Conservation (phyloP, 2,888 invertebrate species). For the Hedya salicella region DNA sequence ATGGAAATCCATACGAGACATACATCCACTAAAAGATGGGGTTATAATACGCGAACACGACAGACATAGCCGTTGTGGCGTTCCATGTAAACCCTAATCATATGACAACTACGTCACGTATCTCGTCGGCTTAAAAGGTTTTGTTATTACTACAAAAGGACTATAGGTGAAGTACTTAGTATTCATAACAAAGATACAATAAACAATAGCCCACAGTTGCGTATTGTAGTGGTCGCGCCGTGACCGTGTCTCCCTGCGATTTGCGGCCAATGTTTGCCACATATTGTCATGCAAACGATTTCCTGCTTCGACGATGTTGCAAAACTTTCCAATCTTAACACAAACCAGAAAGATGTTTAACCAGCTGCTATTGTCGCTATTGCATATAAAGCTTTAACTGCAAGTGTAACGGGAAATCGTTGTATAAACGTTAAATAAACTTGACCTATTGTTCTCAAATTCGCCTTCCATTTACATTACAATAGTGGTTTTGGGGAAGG, state of each 20-base stretch:
- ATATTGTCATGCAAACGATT: slow-evolving; percentile 16
- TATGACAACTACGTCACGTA: too few species aligned
- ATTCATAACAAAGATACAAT: background rate
- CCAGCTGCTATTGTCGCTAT: slow-evolving; percentile 4
- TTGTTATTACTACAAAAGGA: too few species aligned
- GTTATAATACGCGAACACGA: too few species aligned
- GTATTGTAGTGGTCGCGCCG: background rate
- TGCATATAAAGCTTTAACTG: background rate
- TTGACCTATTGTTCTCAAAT: background rate
- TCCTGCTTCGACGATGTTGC: background rate
- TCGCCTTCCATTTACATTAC: background rate
- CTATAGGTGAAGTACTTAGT: background rate
- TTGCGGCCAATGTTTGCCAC: slow-evolving; percentile 10
- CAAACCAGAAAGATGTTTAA: slow-evolving; percentile 12
- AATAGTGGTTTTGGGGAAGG: background rate
- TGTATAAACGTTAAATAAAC: slow-evolving; percentile 7
- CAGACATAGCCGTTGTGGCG: too few species aligned
- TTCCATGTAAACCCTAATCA: too few species aligned
- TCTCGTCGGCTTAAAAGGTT: background rate
- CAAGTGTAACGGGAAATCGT: slow-evolving; percentile 8
- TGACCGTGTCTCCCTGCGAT: slow-evolving; percentile 23
- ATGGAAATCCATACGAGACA: too few species aligned
- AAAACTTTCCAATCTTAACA: slow-evolving; percentile 14
- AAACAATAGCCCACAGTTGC: background rate
- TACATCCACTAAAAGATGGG: too few species aligned